phyloP scores from a whole-genome alignment of 2,888 invertebrate species.

The Hermaeophaga mercurialis region DNA sequence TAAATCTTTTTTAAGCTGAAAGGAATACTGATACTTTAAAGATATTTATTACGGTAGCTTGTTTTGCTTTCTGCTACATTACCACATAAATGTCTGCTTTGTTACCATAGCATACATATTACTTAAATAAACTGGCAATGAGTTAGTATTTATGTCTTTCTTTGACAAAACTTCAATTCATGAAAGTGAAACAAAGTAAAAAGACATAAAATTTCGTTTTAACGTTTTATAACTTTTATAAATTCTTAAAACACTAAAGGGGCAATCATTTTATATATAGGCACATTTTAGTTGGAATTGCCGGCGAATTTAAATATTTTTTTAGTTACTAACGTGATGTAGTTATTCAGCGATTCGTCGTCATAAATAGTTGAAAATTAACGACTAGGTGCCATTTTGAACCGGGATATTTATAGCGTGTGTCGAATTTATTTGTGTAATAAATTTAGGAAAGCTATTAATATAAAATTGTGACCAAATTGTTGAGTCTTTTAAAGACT shows the following conservation, averaged over 20 bases:
- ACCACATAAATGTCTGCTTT: slow-evolving; percentile 15
- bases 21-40: slow-evolving; percentile 12
- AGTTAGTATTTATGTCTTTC: slow-evolving; percentile 8
- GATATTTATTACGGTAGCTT: slow-evolving; percentile 17
- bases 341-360: neutral
- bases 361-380: slow-evolving; percentile 10
- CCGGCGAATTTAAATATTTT: no score
- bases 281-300: no score
- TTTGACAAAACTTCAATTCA: slow-evolving; percentile 5
- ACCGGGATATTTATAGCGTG: slow-evolving; percentile 9
- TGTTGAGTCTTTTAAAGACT: slow-evolving; percentile 3
- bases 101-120: slow-evolving; percentile 1
- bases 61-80: slow-evolving; percentile 12
- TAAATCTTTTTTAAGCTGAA: slow-evolving; percentile 13
- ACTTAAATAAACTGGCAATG: slow-evolving; percentile 13
- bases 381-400: slow-evolving; percentile 16
- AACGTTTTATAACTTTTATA: no score
- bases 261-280: no score
- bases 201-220: slow-evolving; percentile 17
- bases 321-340: no score
- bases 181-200: slow-evolving; percentile 12
- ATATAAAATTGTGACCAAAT: slow-evolving; percentile 12
- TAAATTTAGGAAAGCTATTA: slow-evolving; percentile 16
- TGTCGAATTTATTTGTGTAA: slow-evolving; percentile 7
- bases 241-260: no score